These are phyloP conservation scores for Aphidius gifuensis DNA, from an alignment of 1,140 invertebrate genomes.

Conservation along the genomic window DNA sequence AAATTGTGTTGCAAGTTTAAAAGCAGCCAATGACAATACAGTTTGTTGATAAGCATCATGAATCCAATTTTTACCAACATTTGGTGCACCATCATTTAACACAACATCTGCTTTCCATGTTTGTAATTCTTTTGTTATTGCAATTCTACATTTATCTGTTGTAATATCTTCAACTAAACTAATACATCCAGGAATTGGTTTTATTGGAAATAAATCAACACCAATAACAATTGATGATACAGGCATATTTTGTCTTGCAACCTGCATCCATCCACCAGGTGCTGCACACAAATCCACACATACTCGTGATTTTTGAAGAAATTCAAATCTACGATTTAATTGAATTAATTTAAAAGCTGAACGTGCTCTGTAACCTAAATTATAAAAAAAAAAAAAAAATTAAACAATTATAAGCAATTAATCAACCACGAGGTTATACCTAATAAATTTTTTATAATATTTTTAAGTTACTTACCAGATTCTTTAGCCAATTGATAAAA, in stretches of 20 bases:
- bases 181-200: constrained; percentile 86
- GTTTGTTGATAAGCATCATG: constrained; percentile 96
- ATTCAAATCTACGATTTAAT: constrained; percentile 95
- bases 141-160: constrained; percentile 81
- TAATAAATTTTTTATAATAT: no score
- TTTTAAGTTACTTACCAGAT: constrained; percentile 68
- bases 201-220: constrained; percentile 96
- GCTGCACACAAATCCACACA: constrained; percentile 98
- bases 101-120: constrained; percentile 97
- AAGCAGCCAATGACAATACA: constrained; percentile 83
- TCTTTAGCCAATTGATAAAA: constrained; percentile 99
- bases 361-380: constrained; percentile 89
- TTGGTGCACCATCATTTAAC: constrained; percentile 96
- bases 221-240: constrained; percentile 93
- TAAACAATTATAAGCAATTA: neutral
- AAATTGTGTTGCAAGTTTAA: constrained; percentile 92
- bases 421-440: no score
- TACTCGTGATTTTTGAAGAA: constrained; percentile 93
- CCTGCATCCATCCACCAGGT: constrained; percentile 99
- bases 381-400: constrained; percentile 1
- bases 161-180: constrained; percentile 93
- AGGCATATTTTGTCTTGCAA: constrained; percentile 97
- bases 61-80: constrained; percentile 96
- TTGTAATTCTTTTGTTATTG: constrained; percentile 81
- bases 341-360: constrained; percentile 99